Evolutionary conservation across 2,797 vertebrate species (phyloP).

Genomic region (Sebastes vulpes): DNA sequence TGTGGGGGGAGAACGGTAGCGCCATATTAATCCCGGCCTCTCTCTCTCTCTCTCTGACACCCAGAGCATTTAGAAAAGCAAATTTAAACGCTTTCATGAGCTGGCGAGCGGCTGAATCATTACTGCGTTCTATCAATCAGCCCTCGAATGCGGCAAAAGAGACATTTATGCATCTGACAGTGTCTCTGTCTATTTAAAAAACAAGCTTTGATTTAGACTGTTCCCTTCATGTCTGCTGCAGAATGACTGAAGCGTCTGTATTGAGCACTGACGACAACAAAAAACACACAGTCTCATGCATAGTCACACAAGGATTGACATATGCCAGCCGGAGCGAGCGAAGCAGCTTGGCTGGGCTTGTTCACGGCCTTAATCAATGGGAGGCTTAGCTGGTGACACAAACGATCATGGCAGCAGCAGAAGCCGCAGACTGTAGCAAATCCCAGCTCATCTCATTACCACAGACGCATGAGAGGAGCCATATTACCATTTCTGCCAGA

Average conservation of each 20-base stretch:
- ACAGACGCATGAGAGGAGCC: constrained; percentile 64
- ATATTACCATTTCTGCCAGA: constrained; percentile 64
- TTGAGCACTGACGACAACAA: background rate
- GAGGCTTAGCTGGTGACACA: constrained; percentile 73
- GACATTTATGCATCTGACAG: constrained; percentile 42
- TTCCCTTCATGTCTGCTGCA: constrained; percentile 26
- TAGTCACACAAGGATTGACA: constrained; percentile 70
- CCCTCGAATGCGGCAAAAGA: constrained; percentile 15
- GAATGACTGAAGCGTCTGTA: constrained; percentile 30
- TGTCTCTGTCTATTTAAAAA: constrained; percentile 32
- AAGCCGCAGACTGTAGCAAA: constrained; percentile 73
- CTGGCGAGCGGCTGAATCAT: constrained; percentile 28
- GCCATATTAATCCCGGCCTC: background rate
- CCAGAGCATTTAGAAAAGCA: constrained; percentile 2
- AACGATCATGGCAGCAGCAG: constrained; percentile 68
- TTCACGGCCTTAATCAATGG: constrained; percentile 75
- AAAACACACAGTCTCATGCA: constrained; percentile 36
- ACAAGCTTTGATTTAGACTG: constrained; percentile 30
- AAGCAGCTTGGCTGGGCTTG: constrained; percentile 65
- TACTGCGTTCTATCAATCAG: constrained; percentile 34
- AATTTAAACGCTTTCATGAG: constrained; percentile 26
- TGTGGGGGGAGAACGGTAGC: background rate
- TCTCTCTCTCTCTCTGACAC: background rate
- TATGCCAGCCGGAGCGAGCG: constrained; percentile 66
- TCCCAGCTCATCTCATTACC: constrained; percentile 78